phyloP scores from a whole-genome alignment of 2,113 vertebrate genomes.

The Damaliscus lunatus region DNA sequence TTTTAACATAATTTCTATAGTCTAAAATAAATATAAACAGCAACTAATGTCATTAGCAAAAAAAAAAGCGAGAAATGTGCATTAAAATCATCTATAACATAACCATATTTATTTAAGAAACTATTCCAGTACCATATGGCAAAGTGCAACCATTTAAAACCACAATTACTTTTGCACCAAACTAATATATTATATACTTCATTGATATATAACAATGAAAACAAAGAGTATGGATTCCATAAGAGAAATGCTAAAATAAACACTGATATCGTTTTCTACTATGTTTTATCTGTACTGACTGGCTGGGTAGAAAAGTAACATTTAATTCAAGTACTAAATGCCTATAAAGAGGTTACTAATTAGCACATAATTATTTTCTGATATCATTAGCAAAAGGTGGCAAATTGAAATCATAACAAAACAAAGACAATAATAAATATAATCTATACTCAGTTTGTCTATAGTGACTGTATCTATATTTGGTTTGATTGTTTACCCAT shows the following conservation, averaged over 20 bases:
- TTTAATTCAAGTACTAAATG: slow-evolving; percentile 10
- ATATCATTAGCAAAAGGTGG: neutral
- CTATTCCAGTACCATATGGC: neutral
- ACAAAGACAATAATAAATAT: neutral
- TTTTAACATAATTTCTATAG: neutral
- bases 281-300: neutral
- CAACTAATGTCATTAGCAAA: neutral
- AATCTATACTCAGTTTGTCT: neutral
- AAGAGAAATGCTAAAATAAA: neutral
- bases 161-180: neutral
- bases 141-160: neutral
- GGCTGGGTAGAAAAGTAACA: neutral
- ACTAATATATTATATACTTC: neutral
- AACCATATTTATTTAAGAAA: neutral
- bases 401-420: slow-evolving; percentile 7
- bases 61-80: neutral
- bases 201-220: neutral
- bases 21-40: neutral
- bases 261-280: neutral
- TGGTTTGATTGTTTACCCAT: neutral
- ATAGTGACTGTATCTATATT: neutral
- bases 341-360: neutral
- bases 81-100: neutral
- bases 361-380: slow-evolving; percentile 10
- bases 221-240: neutral